A percentile compares a stretch with the other conserved stretches of the same genome.
Conservation (phyloP, 2,797 vertebrate genomes). For the Ceryle rudis region DNA sequence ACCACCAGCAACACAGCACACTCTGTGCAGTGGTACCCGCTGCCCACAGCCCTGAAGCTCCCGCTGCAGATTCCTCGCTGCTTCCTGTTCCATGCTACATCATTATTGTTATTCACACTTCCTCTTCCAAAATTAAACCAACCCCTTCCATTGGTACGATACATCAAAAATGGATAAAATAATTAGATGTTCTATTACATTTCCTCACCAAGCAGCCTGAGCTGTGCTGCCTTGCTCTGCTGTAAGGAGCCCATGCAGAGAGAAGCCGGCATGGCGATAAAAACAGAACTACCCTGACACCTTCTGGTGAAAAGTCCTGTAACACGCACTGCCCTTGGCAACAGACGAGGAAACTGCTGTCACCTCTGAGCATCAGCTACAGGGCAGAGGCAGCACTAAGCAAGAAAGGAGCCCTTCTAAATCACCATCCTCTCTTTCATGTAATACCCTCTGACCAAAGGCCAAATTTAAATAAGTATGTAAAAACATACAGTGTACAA, state of each 20-base stretch:
- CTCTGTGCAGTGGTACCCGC: not conserved
- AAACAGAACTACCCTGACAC: constrained; percentile 55
- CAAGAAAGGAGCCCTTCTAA: not conserved
- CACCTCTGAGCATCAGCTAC: not conserved
- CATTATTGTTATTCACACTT: constrained; percentile 9
- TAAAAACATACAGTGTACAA: not conserved
- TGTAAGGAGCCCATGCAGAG: not conserved
- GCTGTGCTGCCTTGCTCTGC: not conserved
- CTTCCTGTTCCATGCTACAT: not conserved
- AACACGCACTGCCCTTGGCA: not conserved
- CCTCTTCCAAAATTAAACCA: not conserved
- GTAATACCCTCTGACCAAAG: not conserved
- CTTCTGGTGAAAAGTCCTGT: constrained; percentile 52
- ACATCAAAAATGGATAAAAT: not conserved
- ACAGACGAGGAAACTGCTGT: not conserved
- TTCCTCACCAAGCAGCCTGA: constrained; percentile 21
- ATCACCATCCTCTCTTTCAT: not conserved
- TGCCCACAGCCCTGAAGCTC: not conserved
- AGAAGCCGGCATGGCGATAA: not conserved
- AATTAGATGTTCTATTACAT: not conserved
- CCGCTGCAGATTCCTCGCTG: not conserved
- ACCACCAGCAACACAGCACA: not conserved
- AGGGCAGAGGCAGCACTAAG: not conserved
- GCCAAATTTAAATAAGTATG: not conserved
- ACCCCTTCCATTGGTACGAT: not conserved